A percentile compares a stretch with the other conserved stretches of the same genome.
Conservation (phyloP, 2,113 vertebrate genomes). For the Hipposideros armiger region DNA sequence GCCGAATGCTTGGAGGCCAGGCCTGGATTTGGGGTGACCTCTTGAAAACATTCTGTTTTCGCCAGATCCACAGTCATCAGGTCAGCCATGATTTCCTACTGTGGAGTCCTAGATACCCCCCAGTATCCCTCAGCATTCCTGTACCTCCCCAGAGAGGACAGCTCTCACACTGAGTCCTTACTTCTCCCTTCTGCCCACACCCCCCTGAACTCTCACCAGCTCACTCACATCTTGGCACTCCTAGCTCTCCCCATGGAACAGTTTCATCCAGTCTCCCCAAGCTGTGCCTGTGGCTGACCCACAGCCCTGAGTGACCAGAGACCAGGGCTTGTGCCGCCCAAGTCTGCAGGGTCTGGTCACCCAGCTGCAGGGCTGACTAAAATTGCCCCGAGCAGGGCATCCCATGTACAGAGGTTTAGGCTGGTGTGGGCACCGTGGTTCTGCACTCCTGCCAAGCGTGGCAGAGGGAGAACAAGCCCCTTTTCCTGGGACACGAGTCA, state of each 20-base stretch:
- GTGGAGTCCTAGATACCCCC: neutral
- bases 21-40: too few relatives aligned
- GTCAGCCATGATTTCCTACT: neutral
- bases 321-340: accelerated
- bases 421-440: too few relatives aligned
- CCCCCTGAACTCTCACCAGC: too few relatives aligned
- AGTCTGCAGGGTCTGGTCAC: neutral
- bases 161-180: too few relatives aligned
- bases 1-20: neutral
- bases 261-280: too few relatives aligned
- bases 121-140: neutral
- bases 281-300: neutral
- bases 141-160: neutral
- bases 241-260: neutral
- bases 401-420: neutral
- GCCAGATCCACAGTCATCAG: neutral
- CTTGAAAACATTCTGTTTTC: neutral
- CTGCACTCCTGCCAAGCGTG: too few relatives aligned
- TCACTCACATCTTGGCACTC: neutral
- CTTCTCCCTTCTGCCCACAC: neutral
- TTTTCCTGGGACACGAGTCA: neutral
- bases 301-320: neutral
- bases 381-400: neutral
- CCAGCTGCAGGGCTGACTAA: neutral
- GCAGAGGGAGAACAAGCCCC: neutral